Conservation (phyloP, 1,140 invertebrate species). For the Drosophila melanogaster region Release_6_plus_ISO1_MT NT_033777.3:6812001-6812500, state of each 20-base stretch:
- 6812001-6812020: constrained; percentile 32
- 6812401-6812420: constrained; percentile 33
- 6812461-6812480: constrained; percentile 45
- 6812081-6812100: constrained; percentile 1
- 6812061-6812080: background rate
- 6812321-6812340: background rate
- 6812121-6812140: constrained; percentile 52
- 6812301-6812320: too few relatives aligned
- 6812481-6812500: constrained; percentile 76
- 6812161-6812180: background rate
- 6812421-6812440: constrained; percentile 63
- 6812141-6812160: constrained; percentile 53
- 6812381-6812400: constrained; percentile 40
- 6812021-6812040: background rate
- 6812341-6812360: constrained; percentile 8
- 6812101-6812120: constrained; percentile 32
- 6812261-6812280: too few relatives aligned
- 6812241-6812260: too few relatives aligned
- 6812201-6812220: too few relatives aligned
- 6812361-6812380: constrained; percentile 35
- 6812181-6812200: too few relatives aligned
- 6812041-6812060: background rate
- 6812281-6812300: too few relatives aligned
- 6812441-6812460: constrained; percentile 66
- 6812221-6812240: too few relatives aligned